Conservation (phyloP, 2,888 invertebrate genomes). For the Gastracanthus pulcherrimus region DNA sequence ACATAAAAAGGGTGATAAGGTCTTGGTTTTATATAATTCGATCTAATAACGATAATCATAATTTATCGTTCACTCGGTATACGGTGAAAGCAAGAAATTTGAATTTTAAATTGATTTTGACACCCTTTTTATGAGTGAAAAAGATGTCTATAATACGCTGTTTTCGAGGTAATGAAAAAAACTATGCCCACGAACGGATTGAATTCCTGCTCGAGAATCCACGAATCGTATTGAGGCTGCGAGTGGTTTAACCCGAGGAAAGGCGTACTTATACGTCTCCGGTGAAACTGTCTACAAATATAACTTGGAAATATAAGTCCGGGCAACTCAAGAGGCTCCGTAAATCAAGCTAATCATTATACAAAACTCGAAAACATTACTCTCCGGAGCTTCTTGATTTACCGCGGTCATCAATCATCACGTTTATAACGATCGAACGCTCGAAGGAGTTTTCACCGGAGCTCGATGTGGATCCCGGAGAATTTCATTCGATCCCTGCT, state of each 20-base stretch:
- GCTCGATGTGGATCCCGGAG: not conserved
- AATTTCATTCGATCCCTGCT: not conserved
- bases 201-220: constrained; percentile 41
- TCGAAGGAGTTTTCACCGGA: constrained; percentile 21
- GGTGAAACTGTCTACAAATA: constrained; percentile 23
- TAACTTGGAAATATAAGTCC: constrained; percentile 12
- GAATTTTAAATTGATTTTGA: not conserved
- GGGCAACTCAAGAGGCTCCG: constrained; percentile 31
- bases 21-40: too few relatives aligned
- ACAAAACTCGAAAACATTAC: constrained; percentile 15
- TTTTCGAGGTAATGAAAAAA: not conserved
- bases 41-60: too few relatives aligned
- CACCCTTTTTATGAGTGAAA: not conserved
- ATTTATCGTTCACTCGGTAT: too few relatives aligned
- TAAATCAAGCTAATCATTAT: not conserved
- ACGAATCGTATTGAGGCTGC: constrained; percentile 17
- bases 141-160: not conserved
- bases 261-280: constrained; percentile 12
- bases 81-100: not conserved
- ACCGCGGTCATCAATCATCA: not conserved
- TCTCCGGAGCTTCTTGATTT: constrained; percentile 34
- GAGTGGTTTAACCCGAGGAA: constrained; percentile 16
- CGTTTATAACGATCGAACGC: constrained; percentile 32
- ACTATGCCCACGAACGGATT: not conserved
- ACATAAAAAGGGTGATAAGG: too few relatives aligned